Evolutionary conservation across 2,888 invertebrate genomes (phyloP), one percentile per base, ranked within the genome.

Genomic region (Drosophila subquinaria): DNA sequence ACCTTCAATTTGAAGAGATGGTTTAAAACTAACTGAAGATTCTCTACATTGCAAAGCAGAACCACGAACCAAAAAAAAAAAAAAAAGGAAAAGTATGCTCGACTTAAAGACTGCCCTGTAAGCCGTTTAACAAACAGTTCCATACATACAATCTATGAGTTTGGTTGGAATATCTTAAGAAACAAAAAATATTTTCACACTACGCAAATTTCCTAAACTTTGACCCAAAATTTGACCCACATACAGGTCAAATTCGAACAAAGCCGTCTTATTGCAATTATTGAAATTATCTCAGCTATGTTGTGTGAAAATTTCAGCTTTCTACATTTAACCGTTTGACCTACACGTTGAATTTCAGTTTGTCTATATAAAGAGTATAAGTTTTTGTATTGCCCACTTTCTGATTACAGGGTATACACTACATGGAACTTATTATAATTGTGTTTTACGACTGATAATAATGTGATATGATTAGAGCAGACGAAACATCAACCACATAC

Each of bases 371-470:
- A n/a, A n/a, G n/a, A n/a, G 17, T 20, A 5, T 30, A 1, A 23
- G 27, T 27, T 23, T n/a, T 38, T n/a, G 27, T 27, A 15, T 4
- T 0, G 27, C 15, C 11, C 27, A 3, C 4, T 15, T 53, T 15
- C 1, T 15, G 38, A 53, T 40, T 15, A 10, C 38, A 27, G 53
- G 53, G 53, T 53, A 27, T 27, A 23, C 20, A 20, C 20, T 20
- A 15, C n/a, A 9, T 52, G n/a, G 33, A 20, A 36, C 17, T 48
- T 42, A 42, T 17, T 15, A 42, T 5, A 61, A 61, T 62, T 65
- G 43, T 30, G 11, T 27, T 15, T 30, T 50, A 9, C n/a, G 4
- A 15, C 11, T 47, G 17, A 53, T 36, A 40, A 36, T 10, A 33
- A 11, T 60, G n/a, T 23, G 43, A 43, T 27, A 11, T 45, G 10